Evolutionary conservation across 2,113 vertebrate species (phyloP), one percentile per base, ranked within the genome.

Genomic region (Tenrec ecaudatus): DNA sequence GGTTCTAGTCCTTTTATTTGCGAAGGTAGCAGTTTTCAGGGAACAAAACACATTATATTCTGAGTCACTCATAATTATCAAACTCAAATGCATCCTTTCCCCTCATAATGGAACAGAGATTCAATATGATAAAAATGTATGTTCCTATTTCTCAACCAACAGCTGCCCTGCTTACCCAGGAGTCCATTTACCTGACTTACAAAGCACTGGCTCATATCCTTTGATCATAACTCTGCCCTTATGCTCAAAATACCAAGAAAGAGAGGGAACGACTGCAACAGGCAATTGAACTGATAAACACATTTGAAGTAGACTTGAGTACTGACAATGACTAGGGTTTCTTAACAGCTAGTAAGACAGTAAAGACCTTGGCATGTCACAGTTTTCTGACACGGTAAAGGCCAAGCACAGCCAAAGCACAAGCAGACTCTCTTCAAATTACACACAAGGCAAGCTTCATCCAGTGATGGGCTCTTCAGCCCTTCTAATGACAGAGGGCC

Each of bases 221-320:
- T 47, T 47, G 81, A 92, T 20, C 77, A 91, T 60, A 47, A 79
- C n/a, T n/a, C n/a, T 40, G 31, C 3, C 43, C 19, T 90, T 92
- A 88, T 77, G 92, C 60, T 88, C 86, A 81, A 84, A 88, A 88
- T 88, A 92, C 62, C 1, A 27, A 89, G 69, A 57, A 77, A 73
- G 71, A 66, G 66, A 85, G 31, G 58, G 31, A 83, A 15, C 25
- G 9, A 5, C 31, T 36, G 14, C 40, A 75, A 86, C 60, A 84
- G 92, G 62, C 11, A 25, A 81, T 6, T 66, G 60, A 77, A 68
- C 23, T 84, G 31, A 78, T 91, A n/a, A 81, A 68, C 36, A 77
- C 9, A 57, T 60, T 9, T 53, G 25, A 71, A 38, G 8, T 68
- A 2, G 23, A 66, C 2, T 25, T 66, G 64, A 62, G 12, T 8